Evolutionary conservation across 37 sponge, comb jelly and placozoan species (phyloP), one percentile per base, ranked within the genome.

Genomic region (Diacarnus erythraeanus): DNA sequence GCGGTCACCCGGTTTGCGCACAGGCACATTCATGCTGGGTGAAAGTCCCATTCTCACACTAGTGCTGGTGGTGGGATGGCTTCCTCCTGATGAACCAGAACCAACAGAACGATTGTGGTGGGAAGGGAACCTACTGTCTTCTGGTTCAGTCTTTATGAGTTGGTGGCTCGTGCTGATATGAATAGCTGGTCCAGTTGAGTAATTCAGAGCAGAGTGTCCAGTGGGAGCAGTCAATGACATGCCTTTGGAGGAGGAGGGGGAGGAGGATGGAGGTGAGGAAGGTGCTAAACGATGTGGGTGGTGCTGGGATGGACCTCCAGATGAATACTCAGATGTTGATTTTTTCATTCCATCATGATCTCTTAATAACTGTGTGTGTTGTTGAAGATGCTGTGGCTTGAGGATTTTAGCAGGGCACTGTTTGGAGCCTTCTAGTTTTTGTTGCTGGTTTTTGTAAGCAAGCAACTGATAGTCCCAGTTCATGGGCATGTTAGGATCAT

Each of bases 401-500:
- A 23, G 68, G 33, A 36, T 35, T 40, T 25, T 25, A 23, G 78
- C 29, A 34, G 51, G 41, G 40, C n/a, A n/a, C n/a, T 6, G n/a
- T n/a, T n/a, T n/a, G n/a, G n/a, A n/a, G n/a, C n/a, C n/a, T 29
- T 84, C 63, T 10, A 67, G 42, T 51, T 37, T 38, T 59, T 80
- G 64, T 30, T 59, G 33, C 74, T 79, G 74, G 61, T 84, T 88
- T 34, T 84, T 58, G 61, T 71, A 92, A 12, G 89, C 58, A 38
- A 88, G 37, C 43, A 92, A 59, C 76, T 92, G 93, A 41, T 64
- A 77, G 29, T 88, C 69, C 20, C 68, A 35, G 15, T 67, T 66
- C 81, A 92, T 92, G 10, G 93, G 93, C 47, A 92, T 83, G 71
- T 80, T 88, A 0, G 89, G 86, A 57, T 92, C 89, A 43, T 85